Evolutionary conservation across 1,140 invertebrate genomes (phyloP).

Genomic region (Hyles euphorbiae): DNA sequence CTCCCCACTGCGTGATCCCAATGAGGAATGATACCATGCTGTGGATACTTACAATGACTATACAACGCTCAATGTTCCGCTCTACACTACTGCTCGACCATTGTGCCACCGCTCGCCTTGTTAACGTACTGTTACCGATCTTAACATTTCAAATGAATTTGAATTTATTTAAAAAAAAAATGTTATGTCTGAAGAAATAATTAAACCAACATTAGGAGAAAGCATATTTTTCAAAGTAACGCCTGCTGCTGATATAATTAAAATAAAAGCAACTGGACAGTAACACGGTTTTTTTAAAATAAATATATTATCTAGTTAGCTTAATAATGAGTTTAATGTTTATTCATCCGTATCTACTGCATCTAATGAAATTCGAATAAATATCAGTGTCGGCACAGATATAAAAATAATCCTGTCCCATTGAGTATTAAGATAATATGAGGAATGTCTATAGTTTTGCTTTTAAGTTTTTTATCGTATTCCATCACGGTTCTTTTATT

Average conservation of each 20-base stretch:
- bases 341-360: too few species aligned
- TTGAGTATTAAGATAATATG: slow-evolving; percentile 8
- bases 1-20: slow-evolving; percentile 59
- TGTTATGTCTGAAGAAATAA: too few species aligned
- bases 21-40: slow-evolving; percentile 59
- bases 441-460: background rate
- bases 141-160: too few species aligned
- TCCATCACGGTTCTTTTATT: background rate
- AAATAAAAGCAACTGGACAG: too few species aligned
- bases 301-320: too few species aligned
- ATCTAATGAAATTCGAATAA: slow-evolving; percentile 7
- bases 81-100: slow-evolving; percentile 36
- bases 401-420: slow-evolving; percentile 18
- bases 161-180: too few species aligned
- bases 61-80: slow-evolving; percentile 37
- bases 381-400: slow-evolving; percentile 2
- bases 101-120: slow-evolving; percentile 27
- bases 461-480: slow-evolving; percentile 7
- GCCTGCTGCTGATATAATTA: too few species aligned
- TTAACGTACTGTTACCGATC: slow-evolving; percentile 8
- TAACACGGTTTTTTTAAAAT: too few species aligned
- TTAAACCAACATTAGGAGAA: too few species aligned
- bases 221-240: too few species aligned
- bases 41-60: slow-evolving; percentile 51
- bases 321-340: too few species aligned